Base-by-base conservation (phyloP, 1,140 invertebrate genomes). In the Glossosoma conforme region DNA sequence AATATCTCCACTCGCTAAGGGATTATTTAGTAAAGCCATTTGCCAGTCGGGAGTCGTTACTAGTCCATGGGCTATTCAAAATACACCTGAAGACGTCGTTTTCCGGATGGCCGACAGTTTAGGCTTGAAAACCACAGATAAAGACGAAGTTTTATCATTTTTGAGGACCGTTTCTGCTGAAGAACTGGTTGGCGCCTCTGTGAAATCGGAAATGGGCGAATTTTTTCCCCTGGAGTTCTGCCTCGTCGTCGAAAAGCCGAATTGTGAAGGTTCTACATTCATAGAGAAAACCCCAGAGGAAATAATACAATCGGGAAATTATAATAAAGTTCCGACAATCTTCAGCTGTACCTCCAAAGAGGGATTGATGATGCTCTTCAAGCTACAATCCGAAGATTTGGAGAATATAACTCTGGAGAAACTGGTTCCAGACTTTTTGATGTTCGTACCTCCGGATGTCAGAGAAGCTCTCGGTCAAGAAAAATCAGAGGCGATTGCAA, bases 1-100 rank as follows among this genome's bases (percentile, higher is more conserved):
- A 8, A 28, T 60, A 28, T 64, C 60, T 21, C 37, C 52, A 14
- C 38, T 49, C 42, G 13, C 46, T 11, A 44, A 42, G 54, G 65
- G 61, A 11, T 46, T 67, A 13, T 66, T 65, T 33, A 20, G 52
- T 1, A 52, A 56, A 25, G 60, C 60, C 2, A 64, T 66, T 14
- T 61, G 72, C 21, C 69, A 76, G 70, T 78, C 78, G 62, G 83
- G 81, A 10, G 74, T 76, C 6, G 75, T 78, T 20, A 60, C 81
- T 8, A 74, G 70, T 60, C 66, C 76, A 8, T 84, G 81, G 81
- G 70, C 78, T 10, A 66, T 77, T 4, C 63, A 77, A 18, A 58
- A 63, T 9, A 65, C 76, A 44, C 68, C 78, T 0, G 56, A 67
- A n/a, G 65, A 67, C 44, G 73, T 76, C 55, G 75, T 79, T 2